phyloP scores from a whole-genome alignment of 2,113 vertebrate genomes.

The Bufo gargarizans region DNA sequence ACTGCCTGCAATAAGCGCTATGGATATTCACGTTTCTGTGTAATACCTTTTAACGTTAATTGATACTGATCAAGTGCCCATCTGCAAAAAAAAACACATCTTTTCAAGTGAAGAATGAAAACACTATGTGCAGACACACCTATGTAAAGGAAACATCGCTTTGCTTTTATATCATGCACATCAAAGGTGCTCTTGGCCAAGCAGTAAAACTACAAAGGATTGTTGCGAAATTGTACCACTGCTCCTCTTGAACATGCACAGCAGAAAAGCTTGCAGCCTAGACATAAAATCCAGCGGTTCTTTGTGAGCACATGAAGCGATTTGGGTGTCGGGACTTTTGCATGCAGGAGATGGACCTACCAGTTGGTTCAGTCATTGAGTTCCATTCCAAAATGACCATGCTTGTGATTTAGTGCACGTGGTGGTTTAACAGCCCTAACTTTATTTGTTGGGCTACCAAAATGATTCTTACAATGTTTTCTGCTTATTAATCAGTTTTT shows the following conservation, averaged over 20 bases:
- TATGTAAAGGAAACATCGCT: slow-evolving; percentile 30
- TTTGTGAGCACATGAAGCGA: neutral
- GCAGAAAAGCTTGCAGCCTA: neutral
- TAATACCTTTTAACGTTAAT: neutral
- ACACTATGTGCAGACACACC: neutral
- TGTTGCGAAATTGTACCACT: slow-evolving; percentile 21
- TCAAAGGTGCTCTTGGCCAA: slow-evolving; percentile 43
- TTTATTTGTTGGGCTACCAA: too few relatives aligned
- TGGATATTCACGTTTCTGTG: neutral
- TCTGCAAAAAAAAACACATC: neutral
- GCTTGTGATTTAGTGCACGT: too few relatives aligned
- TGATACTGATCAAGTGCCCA: neutral
- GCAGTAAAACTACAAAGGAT: slow-evolving; percentile 26
- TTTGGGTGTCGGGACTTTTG: neutral
- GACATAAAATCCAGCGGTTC: neutral
- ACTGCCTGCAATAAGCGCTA: neutral
- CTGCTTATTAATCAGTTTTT: too few relatives aligned
- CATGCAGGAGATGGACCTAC: neutral
- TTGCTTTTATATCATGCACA: slow-evolving; percentile 33
- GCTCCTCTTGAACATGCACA: neutral
- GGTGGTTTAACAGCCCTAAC: too few relatives aligned
- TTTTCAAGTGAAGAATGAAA: slow-evolving; percentile 26
- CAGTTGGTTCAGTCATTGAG: neutral
- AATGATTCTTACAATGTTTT: too few relatives aligned
- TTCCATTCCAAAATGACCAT: neutral